phyloP scores from a whole-genome alignment of 2,113 vertebrate genomes.

The Channa maculata region DNA sequence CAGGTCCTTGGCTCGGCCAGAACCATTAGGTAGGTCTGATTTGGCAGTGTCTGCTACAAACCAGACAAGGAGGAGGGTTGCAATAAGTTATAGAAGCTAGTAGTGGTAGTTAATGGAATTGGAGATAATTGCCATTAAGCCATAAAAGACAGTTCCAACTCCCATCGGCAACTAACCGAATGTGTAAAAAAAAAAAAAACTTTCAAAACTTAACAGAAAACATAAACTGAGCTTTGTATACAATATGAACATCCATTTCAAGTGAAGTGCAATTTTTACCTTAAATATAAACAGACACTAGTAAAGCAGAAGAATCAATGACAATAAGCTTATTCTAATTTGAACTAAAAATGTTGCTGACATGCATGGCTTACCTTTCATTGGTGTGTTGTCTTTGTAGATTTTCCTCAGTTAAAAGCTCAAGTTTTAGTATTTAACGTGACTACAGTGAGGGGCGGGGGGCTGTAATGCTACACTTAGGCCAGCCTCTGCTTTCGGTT shows the following conservation, averaged over 20 bases:
- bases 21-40: constrained; percentile 80
- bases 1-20: constrained; percentile 61
- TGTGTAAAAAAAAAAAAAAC: too few species aligned
- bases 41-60: constrained; percentile 80
- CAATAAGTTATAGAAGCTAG: background rate
- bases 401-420: constrained; percentile 43
- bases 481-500: constrained; percentile 81
- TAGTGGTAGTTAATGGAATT: background rate
- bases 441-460: constrained; percentile 66
- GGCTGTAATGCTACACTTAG: constrained; percentile 88
- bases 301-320: too few species aligned
- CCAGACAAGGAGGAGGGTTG: background rate
- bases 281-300: too few species aligned
- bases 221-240: background rate
- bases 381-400: constrained; percentile 24
- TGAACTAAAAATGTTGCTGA: background rate
- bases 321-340: too few species aligned
- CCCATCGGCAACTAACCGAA: too few species aligned
- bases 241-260: too few species aligned
- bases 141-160: too few species aligned
- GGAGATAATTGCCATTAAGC: background rate
- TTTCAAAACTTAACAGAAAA: too few species aligned
- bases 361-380: constrained; percentile 63
- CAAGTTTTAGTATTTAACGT: constrained; percentile 85
- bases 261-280: too few species aligned